phyloP scores from a whole-genome alignment of 2,888 invertebrate species.

The Litoditis marina region DNA sequence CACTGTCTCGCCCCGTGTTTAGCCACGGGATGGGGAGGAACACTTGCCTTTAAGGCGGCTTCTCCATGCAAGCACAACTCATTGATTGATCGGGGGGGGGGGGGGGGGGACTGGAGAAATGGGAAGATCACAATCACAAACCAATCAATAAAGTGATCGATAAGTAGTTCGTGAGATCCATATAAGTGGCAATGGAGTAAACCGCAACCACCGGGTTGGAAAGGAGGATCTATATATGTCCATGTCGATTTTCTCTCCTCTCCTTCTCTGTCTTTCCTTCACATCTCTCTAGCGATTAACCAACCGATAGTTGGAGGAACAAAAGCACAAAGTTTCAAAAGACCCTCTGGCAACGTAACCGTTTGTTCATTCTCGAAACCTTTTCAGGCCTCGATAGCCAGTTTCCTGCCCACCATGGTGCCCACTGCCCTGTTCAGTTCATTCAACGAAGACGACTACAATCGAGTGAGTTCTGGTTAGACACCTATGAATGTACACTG shows the following conservation, averaged over 20 bases:
- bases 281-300: no score
- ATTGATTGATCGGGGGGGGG: conserved; percentile 2
- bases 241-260: not conserved
- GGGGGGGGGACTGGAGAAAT: conserved; percentile 1
- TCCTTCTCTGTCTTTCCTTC: not conserved
- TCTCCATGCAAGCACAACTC: not conserved
- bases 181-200: no score
- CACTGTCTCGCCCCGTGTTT: conserved; percentile 15
- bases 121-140: no score
- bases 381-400: conserved; percentile 26
- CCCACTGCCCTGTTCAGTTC: conserved; percentile 31
- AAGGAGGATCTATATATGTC: not conserved
- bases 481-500: no score
- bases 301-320: no score
- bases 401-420: conserved; percentile 46
- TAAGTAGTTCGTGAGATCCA: no score
- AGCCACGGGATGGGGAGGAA: conserved; percentile 16
- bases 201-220: not conserved
- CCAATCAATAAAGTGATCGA: no score
- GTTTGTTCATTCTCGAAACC: no score
- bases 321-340: no score
- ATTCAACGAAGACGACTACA: conserved; percentile 46
- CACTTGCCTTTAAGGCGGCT: conserved; percentile 19
- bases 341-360: no score
- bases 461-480: conserved; percentile 24